phyloP scores from a whole-genome alignment of 2,888 invertebrate genomes.

The Atrina japonica region DNA sequence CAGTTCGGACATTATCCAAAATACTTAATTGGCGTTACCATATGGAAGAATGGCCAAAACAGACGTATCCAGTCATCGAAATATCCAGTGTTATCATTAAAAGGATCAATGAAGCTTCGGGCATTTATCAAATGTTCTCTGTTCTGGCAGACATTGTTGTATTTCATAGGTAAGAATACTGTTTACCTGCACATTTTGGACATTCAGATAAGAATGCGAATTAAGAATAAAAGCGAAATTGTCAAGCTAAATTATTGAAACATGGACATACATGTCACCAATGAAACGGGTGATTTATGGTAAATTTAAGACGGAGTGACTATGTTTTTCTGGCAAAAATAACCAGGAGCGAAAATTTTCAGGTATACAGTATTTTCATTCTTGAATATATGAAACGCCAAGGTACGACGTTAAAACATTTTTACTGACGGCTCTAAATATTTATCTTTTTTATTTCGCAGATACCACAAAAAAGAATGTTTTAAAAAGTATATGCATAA shows the following conservation, averaged over 20 bases:
- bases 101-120: constrained; percentile 81
- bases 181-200: not conserved
- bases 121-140: constrained; percentile 81
- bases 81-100: constrained; percentile 75
- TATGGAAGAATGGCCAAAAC: constrained; percentile 76
- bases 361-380: not conserved
- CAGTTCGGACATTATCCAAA: constrained; percentile 77
- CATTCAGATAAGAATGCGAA: no score
- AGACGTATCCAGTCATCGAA: constrained; percentile 53
- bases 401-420: not conserved
- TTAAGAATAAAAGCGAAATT: no score
- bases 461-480: no score
- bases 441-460: no score
- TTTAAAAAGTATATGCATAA: no score
- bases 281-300: no score
- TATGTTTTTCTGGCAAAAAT: no score
- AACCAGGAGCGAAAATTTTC: no score
- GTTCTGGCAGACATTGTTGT: constrained; percentile 78
- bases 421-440: not conserved
- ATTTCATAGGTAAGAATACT: constrained; percentile 73
- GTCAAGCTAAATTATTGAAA: no score
- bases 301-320: no score
- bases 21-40: constrained; percentile 79
- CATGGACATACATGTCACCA: no score
- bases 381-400: not conserved